These are phyloP conservation scores for Lampris incognitus DNA, from an alignment of 2,113 vertebrate species.

Conservation along the genomic window DNA sequence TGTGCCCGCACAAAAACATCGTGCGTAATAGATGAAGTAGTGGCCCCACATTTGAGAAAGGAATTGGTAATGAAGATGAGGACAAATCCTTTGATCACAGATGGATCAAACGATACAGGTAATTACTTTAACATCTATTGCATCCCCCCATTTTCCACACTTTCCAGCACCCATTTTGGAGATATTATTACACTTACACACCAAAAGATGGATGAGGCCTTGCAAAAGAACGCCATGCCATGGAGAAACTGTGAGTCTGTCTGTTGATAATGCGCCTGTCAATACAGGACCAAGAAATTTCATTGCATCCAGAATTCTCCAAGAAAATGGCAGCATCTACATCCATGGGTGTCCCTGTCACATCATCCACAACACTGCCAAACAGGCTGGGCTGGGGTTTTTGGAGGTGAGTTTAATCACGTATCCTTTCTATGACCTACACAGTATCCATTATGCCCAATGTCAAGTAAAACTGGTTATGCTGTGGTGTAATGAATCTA, in stretches of 20 bases:
- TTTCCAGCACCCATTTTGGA: conserved; percentile 3
- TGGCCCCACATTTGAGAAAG: conserved; percentile 25
- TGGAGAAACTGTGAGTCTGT: conserved; percentile 7
- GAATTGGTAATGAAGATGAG: conserved; percentile 24
- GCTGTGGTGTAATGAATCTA: background rate
- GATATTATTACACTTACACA: no score
- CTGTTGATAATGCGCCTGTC: background rate
- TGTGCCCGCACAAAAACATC: conserved; percentile 28
- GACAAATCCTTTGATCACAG: conserved; percentile 18
- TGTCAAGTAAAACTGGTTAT: conserved; percentile 1
- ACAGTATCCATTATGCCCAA: background rate
- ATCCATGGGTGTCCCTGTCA: conserved; percentile 6
- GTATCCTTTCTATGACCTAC: background rate
- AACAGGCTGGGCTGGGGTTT: background rate
- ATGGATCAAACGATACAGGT: conserved; percentile 32
- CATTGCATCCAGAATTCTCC: background rate
- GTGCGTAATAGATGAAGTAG: conserved; percentile 33
- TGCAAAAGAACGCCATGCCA: background rate
- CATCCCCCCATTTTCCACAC: conserved; percentile 5
- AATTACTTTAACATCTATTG: no score
- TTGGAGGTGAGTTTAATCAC: conserved; percentile 1
- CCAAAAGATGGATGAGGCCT: background rate
- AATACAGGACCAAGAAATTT: background rate
- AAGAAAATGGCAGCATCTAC: background rate
- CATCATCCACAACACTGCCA: no score